Evolutionary conservation across 2,113 vertebrate genomes (phyloP), one percentile per base, ranked within the genome.

Genomic region (Naja naja): DNA sequence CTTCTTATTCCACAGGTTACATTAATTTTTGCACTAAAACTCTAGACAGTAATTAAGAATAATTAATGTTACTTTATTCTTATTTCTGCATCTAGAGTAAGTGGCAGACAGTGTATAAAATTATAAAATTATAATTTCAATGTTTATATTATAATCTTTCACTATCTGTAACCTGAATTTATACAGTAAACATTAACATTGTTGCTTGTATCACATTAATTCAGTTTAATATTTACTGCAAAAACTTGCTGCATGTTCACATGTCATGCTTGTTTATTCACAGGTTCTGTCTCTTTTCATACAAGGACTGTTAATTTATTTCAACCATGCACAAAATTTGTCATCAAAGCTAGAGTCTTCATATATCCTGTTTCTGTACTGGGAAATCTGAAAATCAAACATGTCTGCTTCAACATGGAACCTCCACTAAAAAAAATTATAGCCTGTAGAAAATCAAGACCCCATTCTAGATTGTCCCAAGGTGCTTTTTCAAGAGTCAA

Each of bases 11-110:
- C 64, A 86, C 88, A 43, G 39, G 89, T 90, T 34, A 89, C 4
- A 58, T 58, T 92, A 39, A 55, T 12, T 56, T 96, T 94, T 91
- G 87, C 58, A 53, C 23, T 92, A 22, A 94, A 93, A 94, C 69
- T n/a, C 87, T 89, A 6, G 1, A 54, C 60, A 55, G 60, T 90
- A 87, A 87, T 92, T 94, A 88, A 1, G 0, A 92, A 53, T 69
- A 88, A 56, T 86, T n/a, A 52, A 9, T 2, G 55, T 91, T 93
- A 49, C 58, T 91, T 89, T 81, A 90, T 60, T 45, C 88, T 94
- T 94, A 93, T 39, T 55, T 23, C 18, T 87, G 85, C 16, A 58
- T 18, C 45, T 49, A 43, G 25, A 87, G 53, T 81, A 92, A 91
- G 56, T 86, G 92, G 34, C 45, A 90, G 88, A 5, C 20, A 96